These are phyloP conservation scores for Aphelinus atriplicis DNA, from an alignment of 1,140 invertebrate genomes.

Conservation along the genomic window DNA sequence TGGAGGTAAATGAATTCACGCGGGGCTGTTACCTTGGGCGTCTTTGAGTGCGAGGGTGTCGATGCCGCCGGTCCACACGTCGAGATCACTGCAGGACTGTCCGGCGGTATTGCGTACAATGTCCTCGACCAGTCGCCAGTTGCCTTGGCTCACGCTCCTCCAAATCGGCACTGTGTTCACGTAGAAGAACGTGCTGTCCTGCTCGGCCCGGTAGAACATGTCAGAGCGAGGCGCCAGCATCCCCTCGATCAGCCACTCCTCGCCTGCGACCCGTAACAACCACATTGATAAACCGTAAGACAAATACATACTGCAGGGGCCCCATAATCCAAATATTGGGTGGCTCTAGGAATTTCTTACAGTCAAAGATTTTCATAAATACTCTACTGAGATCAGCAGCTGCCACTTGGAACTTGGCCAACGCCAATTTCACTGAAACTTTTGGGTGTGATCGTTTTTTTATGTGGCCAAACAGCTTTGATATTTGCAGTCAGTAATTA, in stretches of 20 bases:
- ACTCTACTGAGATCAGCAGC: too few relatives aligned
- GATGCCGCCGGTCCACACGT: constrained; percentile 66
- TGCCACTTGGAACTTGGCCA: too few relatives aligned
- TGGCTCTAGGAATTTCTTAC: too few relatives aligned
- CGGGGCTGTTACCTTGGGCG: neutral
- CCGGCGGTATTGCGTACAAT: constrained; percentile 57
- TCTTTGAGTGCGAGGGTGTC: constrained; percentile 4
- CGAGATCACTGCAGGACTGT: constrained; percentile 47
- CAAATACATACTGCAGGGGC: neutral
- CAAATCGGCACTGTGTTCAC: constrained; percentile 57
- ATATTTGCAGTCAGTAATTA: too few relatives aligned
- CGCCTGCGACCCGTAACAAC: neutral
- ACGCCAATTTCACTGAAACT: too few relatives aligned
- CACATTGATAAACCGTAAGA: neutral
- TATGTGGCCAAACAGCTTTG: too few relatives aligned
- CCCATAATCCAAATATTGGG: neutral
- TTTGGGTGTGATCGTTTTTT: too few relatives aligned
- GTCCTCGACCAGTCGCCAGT: constrained; percentile 69
- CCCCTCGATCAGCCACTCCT: constrained; percentile 38
- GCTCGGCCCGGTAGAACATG: constrained; percentile 30
- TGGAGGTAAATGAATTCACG: too few relatives aligned
- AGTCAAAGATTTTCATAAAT: too few relatives aligned
- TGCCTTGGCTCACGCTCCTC: constrained; percentile 74
- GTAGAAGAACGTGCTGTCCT: constrained; percentile 25
- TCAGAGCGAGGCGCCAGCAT: constrained; percentile 50